phyloP scores from a whole-genome alignment of 2,888 invertebrate genomes.

The Caenorhabditis sp. region DNA sequence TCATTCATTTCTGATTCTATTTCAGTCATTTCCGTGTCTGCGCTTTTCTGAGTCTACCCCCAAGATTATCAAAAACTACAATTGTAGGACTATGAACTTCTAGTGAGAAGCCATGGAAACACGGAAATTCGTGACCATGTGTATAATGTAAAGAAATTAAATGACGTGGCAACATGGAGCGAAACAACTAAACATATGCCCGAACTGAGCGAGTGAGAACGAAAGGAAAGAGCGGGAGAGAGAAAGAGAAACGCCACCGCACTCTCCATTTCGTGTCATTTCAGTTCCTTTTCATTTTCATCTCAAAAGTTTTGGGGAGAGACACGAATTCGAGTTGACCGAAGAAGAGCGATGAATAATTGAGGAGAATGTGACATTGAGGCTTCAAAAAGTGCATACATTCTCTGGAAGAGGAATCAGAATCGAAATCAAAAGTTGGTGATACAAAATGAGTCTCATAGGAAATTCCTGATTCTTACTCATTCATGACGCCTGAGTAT shows the following conservation, averaged over 20 bases:
- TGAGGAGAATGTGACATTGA: too few relatives aligned
- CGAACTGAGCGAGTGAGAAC: not conserved
- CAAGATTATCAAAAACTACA: too few relatives aligned
- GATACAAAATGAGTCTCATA: too few relatives aligned
- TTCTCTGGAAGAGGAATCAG: not conserved
- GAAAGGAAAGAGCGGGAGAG: not conserved
- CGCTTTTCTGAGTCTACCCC: too few relatives aligned
- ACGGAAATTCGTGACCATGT: not conserved
- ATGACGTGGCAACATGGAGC: not conserved
- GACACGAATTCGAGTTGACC: slow-evolving; percentile 32
- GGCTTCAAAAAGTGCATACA: not conserved
- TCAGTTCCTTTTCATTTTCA: slow-evolving; percentile 34
- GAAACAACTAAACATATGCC: too few relatives aligned
- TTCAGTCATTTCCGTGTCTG: slow-evolving; percentile 39
- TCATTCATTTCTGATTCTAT: slow-evolving; percentile 31
- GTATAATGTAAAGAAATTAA: slow-evolving; percentile 1
- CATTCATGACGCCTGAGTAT: too few relatives aligned
- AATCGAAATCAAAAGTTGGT: too few relatives aligned
- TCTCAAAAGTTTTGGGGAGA: slow-evolving; percentile 16
- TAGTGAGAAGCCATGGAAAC: too few relatives aligned
- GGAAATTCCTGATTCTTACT: too few relatives aligned
- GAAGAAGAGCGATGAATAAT: slow-evolving; percentile 39
- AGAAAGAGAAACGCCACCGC: not conserved
- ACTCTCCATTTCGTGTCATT: not conserved
- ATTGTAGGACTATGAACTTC: too few relatives aligned